These are phyloP conservation scores for Scomber japonicus DNA, from an alignment of 2,113 vertebrate genomes.

Conservation along the genomic window DNA sequence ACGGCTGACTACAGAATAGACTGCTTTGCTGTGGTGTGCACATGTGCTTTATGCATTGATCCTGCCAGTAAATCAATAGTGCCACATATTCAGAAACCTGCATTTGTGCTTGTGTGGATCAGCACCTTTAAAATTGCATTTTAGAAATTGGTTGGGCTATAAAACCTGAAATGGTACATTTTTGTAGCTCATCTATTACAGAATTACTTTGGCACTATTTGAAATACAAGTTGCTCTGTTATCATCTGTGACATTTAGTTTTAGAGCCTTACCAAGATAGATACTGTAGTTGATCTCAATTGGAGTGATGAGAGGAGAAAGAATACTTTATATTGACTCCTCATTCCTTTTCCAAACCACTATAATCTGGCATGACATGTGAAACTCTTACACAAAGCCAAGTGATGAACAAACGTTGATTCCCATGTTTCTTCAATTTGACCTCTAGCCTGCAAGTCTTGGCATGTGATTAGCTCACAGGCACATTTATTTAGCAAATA, in stretches of 20 bases:
- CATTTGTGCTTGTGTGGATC: constrained; percentile 38
- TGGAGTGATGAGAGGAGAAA: not conserved
- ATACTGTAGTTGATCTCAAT: not conserved
- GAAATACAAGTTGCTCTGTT: not conserved
- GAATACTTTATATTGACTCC: not conserved
- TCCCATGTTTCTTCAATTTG: constrained; percentile 24
- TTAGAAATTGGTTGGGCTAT: not conserved
- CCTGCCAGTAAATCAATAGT: constrained; percentile 76
- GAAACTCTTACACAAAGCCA: not conserved
- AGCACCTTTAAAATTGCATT: constrained; percentile 9
- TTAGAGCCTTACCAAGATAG: not conserved
- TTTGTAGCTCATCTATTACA: not conserved
- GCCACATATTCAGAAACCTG: constrained; percentile 47
- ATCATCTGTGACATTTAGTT: not conserved
- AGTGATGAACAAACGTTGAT: constrained; percentile 16
- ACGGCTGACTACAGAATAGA: constrained; percentile 60
- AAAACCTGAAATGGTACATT: not conserved
- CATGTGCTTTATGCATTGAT: constrained; percentile 85
- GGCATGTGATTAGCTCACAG: constrained; percentile 26
- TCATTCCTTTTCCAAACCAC: not conserved
- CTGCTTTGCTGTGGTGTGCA: constrained; percentile 72
- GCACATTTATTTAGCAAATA: constrained; percentile 40
- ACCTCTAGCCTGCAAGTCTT: constrained; percentile 18
- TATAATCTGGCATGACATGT: not conserved
- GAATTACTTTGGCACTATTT: not conserved